Base-by-base conservation (phyloP, 2,888 invertebrate genomes). In the Anarsia innoxiella region DNA sequence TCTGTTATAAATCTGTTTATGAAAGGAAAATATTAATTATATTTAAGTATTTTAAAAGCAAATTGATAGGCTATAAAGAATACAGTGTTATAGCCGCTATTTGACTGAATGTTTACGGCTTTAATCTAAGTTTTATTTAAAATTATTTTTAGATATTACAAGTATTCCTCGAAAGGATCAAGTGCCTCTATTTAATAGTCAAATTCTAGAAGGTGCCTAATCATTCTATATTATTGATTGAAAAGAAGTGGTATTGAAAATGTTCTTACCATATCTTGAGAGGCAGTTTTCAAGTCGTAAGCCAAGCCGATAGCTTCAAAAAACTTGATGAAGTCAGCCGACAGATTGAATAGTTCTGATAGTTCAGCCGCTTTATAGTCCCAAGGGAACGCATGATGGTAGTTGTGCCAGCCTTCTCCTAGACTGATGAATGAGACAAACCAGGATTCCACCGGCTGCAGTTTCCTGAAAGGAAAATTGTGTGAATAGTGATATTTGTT, bases 331-430 rank as follows among this genome's bases (percentile, higher is more conserved):
- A 92, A 61, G 2, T 69, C 64, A 0, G 90, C 89, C 0, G 92
- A 89, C 2, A 85, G 53, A 53, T 91, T 92, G 51, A 87, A 78
- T 47, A 82, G 86, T 56, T 71, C 77, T 9, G 92, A 91, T 8
- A 92, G 77, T 67, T 96, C 96, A n/a, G 94, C 93, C 29, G 95
- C 92, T 60, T 94, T 93, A 86, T 96, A 96, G 69, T 96, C 96
- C 91, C 93, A 94, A 0, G 96, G 96, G 75, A 95, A 96, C 0
- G 92, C 89, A 66, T 96, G 96, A 62, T 96, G 96, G 73, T 94
- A 96, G 76, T 96, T 96, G 79, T 96, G 96, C 93, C 94, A 96
- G 1, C 96, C 96, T 69, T 94, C 94, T 0, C 94, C 94, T 40
- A 91, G 75, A 2, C 90, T 89, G 33, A 90, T 57, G 1, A 91